Evolutionary conservation across 2,113 vertebrate genomes (phyloP), one percentile per base, ranked within the genome.

Genomic region (Zootoca vivipara): DNA sequence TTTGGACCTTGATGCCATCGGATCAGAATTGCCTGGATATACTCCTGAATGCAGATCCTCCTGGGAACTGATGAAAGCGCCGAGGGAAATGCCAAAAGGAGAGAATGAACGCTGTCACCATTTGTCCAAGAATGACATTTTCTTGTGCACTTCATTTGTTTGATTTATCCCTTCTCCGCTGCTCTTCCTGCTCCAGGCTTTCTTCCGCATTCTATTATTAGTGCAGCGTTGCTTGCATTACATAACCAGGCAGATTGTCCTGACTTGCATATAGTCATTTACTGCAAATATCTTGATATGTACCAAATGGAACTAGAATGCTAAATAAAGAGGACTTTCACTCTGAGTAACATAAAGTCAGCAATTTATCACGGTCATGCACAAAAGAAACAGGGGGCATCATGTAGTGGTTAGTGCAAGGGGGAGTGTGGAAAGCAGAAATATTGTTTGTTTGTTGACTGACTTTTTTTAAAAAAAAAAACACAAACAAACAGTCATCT

Each of bases 121-220:
- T 58, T 2, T 1, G 73, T 73, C 20, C 24, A 2, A 28, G 38
- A 91, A 80, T 10, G 30, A 85, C 1, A 78, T 22, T 56, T 89
- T 89, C 82, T 88, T 73, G 1, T 89, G 38, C 81, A 84, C 85
- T 82, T 89, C 88, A 82, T 33, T 24, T 67, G 24, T 24, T 78
- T 56, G 13, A 85, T 94, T 83, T 33, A 65, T 86, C 65, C 40
- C 30, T 94, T 90, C 40, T 9, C 86, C 79, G 89, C 86, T 90
- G 52, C 83, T 87, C 77, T 74, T 91, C 20, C 22, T 89, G 85
- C 80, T 92, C 80, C 92, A 94, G 87, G 67, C 69, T 89, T 85
- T 90, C 85, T 93, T 93, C 82, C 83, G 87, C 0, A 0, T 24
- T 52, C 56, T 96, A 95, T 94, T 94, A 93, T 95, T 93, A 91